Percentiles rank a stretch among this genome's conserved stretches.
Conservation (phyloP, 1,140 invertebrate species). For the honey bee (Apis mellifera) region Amel_HAv3.1 CM009944.2:4137001-4137500, state of each 20-base stretch:
- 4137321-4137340: conserved; percentile 12
- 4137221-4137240: conserved; percentile 17
- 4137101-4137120: conserved; percentile 12
- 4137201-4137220: conserved; percentile 32
- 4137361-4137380: neutral
- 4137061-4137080: conserved; percentile 23
- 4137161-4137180: conserved; percentile 30
- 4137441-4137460: conserved; percentile 39
- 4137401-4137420: conserved; percentile 35
- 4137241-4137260: too few species aligned
- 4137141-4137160: conserved; percentile 46
- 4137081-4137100: neutral
- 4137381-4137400: conserved; percentile 20
- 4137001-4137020: conserved; percentile 9
- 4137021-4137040: conserved; percentile 17
- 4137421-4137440: too few species aligned
- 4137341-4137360: neutral
- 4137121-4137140: neutral
- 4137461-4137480: conserved; percentile 10
- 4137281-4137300: conserved; percentile 29
- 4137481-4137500: conserved; percentile 13
- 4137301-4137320: conserved; percentile 21
- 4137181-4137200: conserved; percentile 33
- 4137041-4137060: neutral
- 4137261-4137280: too few species aligned